Evolutionary conservation across 2,113 vertebrate species (phyloP).

Genomic region (Epinephelus lanceolatus): DNA sequence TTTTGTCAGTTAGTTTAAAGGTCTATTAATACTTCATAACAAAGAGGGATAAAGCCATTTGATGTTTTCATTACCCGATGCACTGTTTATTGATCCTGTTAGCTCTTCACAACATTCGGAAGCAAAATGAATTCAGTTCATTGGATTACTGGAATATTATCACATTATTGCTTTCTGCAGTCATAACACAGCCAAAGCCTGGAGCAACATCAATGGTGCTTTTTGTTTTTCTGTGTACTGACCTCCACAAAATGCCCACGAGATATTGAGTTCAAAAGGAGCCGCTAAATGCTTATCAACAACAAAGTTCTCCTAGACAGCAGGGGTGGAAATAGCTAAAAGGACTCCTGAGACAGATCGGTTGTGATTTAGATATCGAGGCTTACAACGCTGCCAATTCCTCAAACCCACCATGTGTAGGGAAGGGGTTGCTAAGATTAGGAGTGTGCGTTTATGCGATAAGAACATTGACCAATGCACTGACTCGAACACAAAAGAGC

Average conservation of each 20-base stretch:
- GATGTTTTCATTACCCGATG: slow-evolving; percentile 34
- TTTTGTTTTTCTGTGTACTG: slow-evolving; percentile 4
- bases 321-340: slow-evolving; percentile 15
- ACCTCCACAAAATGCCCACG: slow-evolving; percentile 32
- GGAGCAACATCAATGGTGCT: slow-evolving; percentile 10
- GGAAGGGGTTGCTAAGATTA: slow-evolving; percentile 19
- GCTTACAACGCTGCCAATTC: slow-evolving; percentile 4
- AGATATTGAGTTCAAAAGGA: slow-evolving; percentile 42
- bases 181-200: slow-evolving; percentile 24
- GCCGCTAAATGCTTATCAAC: slow-evolving; percentile 37
- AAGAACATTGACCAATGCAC: slow-evolving; percentile 42
- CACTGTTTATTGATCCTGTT: slow-evolving; percentile 50
- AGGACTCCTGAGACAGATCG: slow-evolving; percentile 40
- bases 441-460: slow-evolving; percentile 43
- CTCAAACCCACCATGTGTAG: not conserved
- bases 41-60: not conserved
- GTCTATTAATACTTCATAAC: slow-evolving; percentile 42
- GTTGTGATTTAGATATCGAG: slow-evolving; percentile 46
- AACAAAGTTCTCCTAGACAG: slow-evolving; percentile 32
- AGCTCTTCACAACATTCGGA: slow-evolving; percentile 10
- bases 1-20: slow-evolving; percentile 33
- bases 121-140: slow-evolving; percentile 33
- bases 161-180: slow-evolving; percentile 22
- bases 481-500: slow-evolving; percentile 17
- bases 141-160: slow-evolving; percentile 34